Percentiles rank a stretch among this genome's conserved stretches.
phyloP scores from a whole-genome alignment of 2,797 vertebrate species.

The Poeciliopsis presidionis region DNA sequence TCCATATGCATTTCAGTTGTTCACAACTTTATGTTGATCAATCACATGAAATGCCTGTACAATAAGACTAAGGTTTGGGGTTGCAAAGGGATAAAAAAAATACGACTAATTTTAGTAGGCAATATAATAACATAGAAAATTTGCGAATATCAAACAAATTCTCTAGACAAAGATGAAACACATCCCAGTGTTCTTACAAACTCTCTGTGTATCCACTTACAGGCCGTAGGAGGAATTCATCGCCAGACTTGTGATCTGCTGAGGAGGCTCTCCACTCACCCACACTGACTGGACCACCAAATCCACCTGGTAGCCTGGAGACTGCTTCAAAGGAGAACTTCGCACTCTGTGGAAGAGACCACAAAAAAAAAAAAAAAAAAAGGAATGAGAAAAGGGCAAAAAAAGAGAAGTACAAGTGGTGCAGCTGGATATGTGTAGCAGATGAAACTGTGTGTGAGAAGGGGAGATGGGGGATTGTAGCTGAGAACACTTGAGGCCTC shows the following conservation, averaged over 20 bases:
- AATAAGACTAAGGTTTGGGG: neutral
- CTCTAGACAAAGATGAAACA: neutral
- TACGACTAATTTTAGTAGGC: neutral
- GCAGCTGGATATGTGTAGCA: constrained; percentile 48
- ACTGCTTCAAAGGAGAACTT: constrained; percentile 94
- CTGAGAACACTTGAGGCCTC: constrained; percentile 61
- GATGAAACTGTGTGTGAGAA: constrained; percentile 34
- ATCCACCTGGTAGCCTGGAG: constrained; percentile 95
- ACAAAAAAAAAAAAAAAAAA: neutral
- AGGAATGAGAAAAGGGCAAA: constrained; percentile 4
- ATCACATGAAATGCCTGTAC: neutral
- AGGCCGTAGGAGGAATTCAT: constrained; percentile 93
- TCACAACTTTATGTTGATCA: neutral
- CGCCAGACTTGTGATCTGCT: constrained; percentile 95
- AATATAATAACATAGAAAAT: neutral
- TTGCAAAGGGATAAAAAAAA: neutral
- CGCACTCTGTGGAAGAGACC: constrained; percentile 85
- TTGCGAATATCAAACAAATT: neutral
- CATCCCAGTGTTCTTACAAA: neutral
- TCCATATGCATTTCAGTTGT: neutral
- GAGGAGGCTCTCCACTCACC: constrained; percentile 97
- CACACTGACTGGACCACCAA: constrained; percentile 96
- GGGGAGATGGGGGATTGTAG: constrained; percentile 45
- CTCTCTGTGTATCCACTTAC: constrained; percentile 57
- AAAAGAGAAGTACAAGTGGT: constrained; percentile 23